These are phyloP conservation scores for Pseudeuparius sepicola DNA, from an alignment of 2,888 invertebrate species.

Conservation along the genomic window DNA sequence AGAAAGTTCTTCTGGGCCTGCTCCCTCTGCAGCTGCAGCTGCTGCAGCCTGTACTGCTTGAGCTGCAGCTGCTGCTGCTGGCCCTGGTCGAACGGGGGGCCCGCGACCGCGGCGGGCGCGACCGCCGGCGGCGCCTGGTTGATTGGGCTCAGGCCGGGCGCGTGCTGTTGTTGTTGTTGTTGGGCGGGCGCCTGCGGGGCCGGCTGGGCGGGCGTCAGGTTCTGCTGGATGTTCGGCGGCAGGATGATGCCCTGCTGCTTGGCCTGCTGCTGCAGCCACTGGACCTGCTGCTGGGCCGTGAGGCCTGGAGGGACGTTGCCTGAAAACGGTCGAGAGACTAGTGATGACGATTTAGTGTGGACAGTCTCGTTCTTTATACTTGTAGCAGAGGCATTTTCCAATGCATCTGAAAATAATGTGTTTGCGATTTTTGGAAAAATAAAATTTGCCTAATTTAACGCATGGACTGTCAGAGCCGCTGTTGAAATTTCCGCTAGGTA, in stretches of 20 bases:
- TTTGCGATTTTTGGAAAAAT: no score
- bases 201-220: constrained; percentile 26
- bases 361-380: background rate
- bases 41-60: constrained; percentile 53
- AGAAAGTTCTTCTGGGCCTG: constrained; percentile 29
- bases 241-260: constrained; percentile 37
- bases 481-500: no score
- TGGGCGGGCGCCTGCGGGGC: constrained; percentile 18
- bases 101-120: constrained; percentile 27
- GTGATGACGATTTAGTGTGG: no score
- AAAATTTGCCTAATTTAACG: no score
- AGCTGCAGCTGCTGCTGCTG: constrained; percentile 36
- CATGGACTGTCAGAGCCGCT: no score
- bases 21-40: constrained; percentile 41
- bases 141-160: constrained; percentile 36
- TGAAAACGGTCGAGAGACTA: no score
- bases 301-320: constrained; percentile 36
- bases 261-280: constrained; percentile 39
- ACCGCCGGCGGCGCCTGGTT: constrained; percentile 26
- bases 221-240: constrained; percentile 34
- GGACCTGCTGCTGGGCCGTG: constrained; percentile 39
- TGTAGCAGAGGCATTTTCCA: no score
- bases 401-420: background rate
- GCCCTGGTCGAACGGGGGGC: constrained; percentile 12
- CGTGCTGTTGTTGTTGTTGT: constrained; percentile 21